Evolutionary conservation across 2,888 invertebrate genomes (phyloP).

Genomic region (Dicyrtoma fusca): DNA sequence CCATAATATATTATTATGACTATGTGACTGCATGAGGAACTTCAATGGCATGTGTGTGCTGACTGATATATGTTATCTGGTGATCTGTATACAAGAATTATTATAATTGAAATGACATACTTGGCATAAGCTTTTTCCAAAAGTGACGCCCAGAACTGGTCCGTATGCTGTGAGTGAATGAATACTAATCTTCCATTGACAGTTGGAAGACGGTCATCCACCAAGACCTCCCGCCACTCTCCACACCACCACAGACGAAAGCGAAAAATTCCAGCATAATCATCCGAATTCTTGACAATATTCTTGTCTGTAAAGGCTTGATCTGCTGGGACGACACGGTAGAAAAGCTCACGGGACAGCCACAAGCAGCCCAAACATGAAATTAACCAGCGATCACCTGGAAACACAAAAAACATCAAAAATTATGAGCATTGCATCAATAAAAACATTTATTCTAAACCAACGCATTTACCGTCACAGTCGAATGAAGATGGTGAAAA

Average conservation of each 20-base stretch:
- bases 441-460: too few species aligned
- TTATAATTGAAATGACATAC: conserved; percentile 63
- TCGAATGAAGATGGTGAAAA: too few species aligned
- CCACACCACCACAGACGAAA: conserved; percentile 94
- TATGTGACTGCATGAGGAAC: too few species aligned
- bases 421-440: too few species aligned
- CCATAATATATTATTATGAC: too few species aligned
- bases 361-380: conserved; percentile 84
- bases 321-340: conserved; percentile 87
- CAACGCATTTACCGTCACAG: too few species aligned
- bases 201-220: conserved; percentile 86
- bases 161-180: conserved; percentile 76
- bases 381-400: conserved; percentile 88
- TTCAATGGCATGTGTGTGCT: too few species aligned
- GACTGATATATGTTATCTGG: too few species aligned
- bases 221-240: conserved; percentile 86
- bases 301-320: conserved; percentile 71
- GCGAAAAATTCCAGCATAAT: conserved; percentile 78
- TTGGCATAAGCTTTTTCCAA: conserved; percentile 93
- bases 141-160: conserved; percentile 86
- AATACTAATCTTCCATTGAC: conserved; percentile 85
- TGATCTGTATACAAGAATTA: not conserved
- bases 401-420: conserved; percentile 48
- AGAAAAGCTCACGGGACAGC: conserved; percentile 83
- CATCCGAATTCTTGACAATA: conserved; percentile 57